These are phyloP conservation scores for Rhinatrema bivittatum DNA, from an alignment of 2,797 vertebrate genomes.

Conservation along the genomic window DNA sequence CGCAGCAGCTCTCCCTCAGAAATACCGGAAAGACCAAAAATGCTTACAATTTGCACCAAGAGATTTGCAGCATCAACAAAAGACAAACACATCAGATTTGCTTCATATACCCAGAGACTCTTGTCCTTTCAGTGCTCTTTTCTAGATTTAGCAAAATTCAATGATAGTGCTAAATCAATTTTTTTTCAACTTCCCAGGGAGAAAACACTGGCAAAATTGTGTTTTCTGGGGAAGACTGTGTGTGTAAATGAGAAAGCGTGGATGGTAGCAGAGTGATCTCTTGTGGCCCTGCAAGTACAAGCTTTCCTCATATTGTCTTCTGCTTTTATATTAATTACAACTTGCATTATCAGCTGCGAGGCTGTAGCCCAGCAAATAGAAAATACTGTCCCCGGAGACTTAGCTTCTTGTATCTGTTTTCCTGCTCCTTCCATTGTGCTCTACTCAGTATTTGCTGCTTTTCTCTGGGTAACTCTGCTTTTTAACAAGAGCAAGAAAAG, in stretches of 20 bases:
- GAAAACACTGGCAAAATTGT: conserved; percentile 58
- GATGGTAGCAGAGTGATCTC: conserved; percentile 70
- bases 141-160: conserved; percentile 78
- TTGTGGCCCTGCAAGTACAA: conserved; percentile 74
- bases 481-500: conserved; percentile 84
- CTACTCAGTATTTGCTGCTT: conserved; percentile 61
- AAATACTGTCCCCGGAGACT: conserved; percentile 84
- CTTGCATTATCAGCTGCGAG: conserved; percentile 93
- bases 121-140: conserved; percentile 45
- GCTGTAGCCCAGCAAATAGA: conserved; percentile 91
- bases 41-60: conserved; percentile 14
- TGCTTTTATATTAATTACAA: conserved; percentile 99
- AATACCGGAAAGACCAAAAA: conserved; percentile 22
- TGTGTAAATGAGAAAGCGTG: conserved; percentile 81
- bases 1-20: conserved; percentile 10
- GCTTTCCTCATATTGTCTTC: conserved; percentile 85
- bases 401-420: conserved; percentile 85
- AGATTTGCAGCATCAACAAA: conserved; percentile 28
- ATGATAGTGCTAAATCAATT: conserved; percentile 72
- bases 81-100: conserved; percentile 16
- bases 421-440: conserved; percentile 79
- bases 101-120: conserved; percentile 30
- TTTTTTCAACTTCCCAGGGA: conserved; percentile 71
- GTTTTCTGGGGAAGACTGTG: conserved; percentile 67
- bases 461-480: conserved; percentile 83